Evolutionary conservation across 2,113 vertebrate genomes (phyloP), one percentile per base, ranked within the genome.

Genomic region (Dicrurus megarhynchus): DNA sequence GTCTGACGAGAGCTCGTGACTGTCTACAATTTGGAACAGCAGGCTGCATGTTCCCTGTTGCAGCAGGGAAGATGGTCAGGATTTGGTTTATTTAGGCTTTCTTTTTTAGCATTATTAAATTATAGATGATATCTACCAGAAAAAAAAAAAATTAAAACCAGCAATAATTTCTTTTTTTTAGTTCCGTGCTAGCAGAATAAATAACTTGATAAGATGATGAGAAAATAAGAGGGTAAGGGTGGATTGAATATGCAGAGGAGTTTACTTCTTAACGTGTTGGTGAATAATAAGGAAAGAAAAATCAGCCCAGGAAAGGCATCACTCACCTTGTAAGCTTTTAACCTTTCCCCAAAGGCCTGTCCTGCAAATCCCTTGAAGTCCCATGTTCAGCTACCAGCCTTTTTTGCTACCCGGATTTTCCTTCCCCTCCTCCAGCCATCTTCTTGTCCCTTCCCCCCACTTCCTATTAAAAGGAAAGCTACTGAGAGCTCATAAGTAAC

Each of bases 381-480:
- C 39, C 18, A 26, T 63, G 35, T 26, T 68, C 74, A 44, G 47
- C 56, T 42, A 18, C 26, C 53, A 49, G 53, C 0, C 0, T 17
- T 37, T 33, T 92, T 84, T 84, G 49, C 91, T 84, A 70, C 42
- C 30, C n/a, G 26, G 79, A 47, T 56, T 64, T 91, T 81, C 44
- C 33, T 81, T 84, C 63, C 53, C 52, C 71, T 90, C 53, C 84
- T 84, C 55, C 78, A 92, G 42, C 50, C 76, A 50, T 70, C 57
- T 53, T 71, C 41, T 73, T 55, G 17, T 83, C 82, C 87, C 90
- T 94, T 87, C 91, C 80, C 79, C 90, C 71, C 86, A 27, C 19
- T 80, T 79, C 20, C 80, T 71, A 92, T 90, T 41, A 81, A 90
- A 93, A 87, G 83, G 73, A 89, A 53, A 75, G 60, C 76, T 50